Conservation (phyloP, 2,888 invertebrate genomes). For the Erebia palarica region DNA sequence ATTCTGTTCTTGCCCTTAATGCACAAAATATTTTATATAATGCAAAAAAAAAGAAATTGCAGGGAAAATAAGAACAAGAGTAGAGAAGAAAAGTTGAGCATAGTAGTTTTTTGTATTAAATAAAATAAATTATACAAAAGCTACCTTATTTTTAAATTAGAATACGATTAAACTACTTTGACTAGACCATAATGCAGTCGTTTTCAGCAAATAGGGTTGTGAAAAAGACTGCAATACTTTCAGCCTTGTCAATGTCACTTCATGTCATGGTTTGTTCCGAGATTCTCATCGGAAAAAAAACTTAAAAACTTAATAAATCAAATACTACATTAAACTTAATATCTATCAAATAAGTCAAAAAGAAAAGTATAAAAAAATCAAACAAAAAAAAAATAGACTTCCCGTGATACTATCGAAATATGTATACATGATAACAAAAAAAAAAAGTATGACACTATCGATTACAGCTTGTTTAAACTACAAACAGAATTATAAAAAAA, state of each 20-base stretch:
- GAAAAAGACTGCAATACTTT: not conserved
- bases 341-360: not conserved
- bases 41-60: not conserved
- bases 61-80: not conserved
- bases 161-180: not conserved
- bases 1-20: not conserved
- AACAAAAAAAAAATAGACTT: slow-evolving; percentile 10
- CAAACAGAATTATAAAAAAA: no score
- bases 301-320: not conserved
- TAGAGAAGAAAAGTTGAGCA: not conserved
- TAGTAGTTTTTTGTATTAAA: not conserved
- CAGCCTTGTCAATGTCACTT: no score
- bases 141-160: not conserved
- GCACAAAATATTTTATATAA: not conserved
- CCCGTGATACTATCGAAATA: slow-evolving; percentile 20
- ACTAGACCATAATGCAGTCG: not conserved
- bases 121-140: not conserved
- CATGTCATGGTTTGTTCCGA: not conserved
- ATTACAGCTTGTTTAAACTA: not conserved
- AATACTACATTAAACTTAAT: not conserved
- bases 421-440: not conserved
- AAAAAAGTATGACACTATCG: not conserved
- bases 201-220: not conserved
- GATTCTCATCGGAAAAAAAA: not conserved
- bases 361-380: not conserved